Percentiles rank a stretch among this genome's conserved stretches.
Conservation (phyloP, 2,797 vertebrate species). For the Graptemys geographica region DNA sequence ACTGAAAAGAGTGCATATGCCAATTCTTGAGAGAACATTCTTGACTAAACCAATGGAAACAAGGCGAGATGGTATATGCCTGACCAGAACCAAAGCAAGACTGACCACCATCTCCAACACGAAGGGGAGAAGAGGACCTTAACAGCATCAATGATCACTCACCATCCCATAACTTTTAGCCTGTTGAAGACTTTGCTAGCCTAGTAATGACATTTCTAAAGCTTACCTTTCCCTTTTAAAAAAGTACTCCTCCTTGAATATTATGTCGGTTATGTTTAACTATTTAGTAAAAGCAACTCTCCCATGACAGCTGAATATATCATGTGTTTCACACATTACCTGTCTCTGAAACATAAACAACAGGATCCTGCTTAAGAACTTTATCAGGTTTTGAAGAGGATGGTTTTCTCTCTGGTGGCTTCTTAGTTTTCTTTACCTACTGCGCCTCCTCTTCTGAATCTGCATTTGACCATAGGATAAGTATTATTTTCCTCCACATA, state of each 20-base stretch:
- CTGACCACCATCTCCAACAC: neutral
- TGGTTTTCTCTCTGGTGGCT: constrained; percentile 80
- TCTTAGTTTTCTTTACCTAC: constrained; percentile 80
- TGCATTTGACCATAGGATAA: constrained; percentile 70
- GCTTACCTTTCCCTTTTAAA: neutral
- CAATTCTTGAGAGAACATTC: neutral
- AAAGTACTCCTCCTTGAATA: rapidly evolving
- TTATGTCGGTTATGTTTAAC: neutral
- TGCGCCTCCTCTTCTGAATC: constrained; percentile 89
- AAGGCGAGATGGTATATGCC: neutral
- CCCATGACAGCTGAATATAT: neutral
- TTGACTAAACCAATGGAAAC: neutral
- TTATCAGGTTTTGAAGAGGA: constrained; percentile 74
- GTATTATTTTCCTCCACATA: constrained; percentile 12
- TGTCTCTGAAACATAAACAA: constrained; percentile 94
- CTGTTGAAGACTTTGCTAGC: neutral
- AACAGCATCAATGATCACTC: neutral
- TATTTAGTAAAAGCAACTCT: neutral
- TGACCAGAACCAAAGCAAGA: neutral
- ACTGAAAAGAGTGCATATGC: neutral
- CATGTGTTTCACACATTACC: constrained; percentile 80
- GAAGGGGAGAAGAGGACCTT: neutral
- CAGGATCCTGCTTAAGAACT: constrained; percentile 85
- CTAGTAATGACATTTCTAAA: neutral
- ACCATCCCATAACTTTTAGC: neutral